Evolutionary conservation across 2,888 invertebrate genomes (phyloP).

Genomic region (Eutolmus rufibarbis): DNA sequence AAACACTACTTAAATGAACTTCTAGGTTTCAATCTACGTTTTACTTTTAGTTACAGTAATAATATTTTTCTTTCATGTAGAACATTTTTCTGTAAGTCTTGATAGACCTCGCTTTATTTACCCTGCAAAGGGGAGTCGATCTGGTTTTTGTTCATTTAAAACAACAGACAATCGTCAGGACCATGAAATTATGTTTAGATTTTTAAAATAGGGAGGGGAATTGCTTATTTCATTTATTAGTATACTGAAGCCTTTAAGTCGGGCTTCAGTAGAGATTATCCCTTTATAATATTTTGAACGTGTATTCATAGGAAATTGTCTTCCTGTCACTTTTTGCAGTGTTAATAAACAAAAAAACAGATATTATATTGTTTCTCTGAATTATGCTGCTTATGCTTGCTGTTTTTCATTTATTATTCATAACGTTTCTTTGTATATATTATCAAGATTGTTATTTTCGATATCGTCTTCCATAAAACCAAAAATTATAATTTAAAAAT

Average conservation of each 20-base stretch:
- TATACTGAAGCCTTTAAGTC: background rate
- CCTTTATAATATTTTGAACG: background rate
- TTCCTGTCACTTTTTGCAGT: background rate
- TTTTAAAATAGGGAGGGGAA: background rate
- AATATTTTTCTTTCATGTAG: background rate
- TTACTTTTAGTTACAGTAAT: background rate
- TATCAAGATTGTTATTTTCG: background rate
- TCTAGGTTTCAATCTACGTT: background rate
- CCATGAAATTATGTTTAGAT: background rate
- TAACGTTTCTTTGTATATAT: background rate
- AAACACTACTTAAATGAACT: background rate
- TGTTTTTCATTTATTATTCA: background rate
- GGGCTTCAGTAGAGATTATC: background rate
- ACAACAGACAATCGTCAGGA: background rate
- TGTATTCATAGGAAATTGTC: background rate
- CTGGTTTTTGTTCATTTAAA: background rate
- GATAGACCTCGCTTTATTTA: background rate
- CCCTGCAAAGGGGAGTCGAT: background rate
- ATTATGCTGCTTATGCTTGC: background rate
- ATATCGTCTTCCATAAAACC: background rate
- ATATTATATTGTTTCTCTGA: background rate
- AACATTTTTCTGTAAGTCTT: background rate
- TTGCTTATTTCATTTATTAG: background rate
- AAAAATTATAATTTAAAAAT: background rate
- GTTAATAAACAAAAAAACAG: background rate